These are phyloP conservation scores for Callosobruchus maculatus DNA, from an alignment of 2,888 invertebrate species.

Conservation along the genomic window DNA sequence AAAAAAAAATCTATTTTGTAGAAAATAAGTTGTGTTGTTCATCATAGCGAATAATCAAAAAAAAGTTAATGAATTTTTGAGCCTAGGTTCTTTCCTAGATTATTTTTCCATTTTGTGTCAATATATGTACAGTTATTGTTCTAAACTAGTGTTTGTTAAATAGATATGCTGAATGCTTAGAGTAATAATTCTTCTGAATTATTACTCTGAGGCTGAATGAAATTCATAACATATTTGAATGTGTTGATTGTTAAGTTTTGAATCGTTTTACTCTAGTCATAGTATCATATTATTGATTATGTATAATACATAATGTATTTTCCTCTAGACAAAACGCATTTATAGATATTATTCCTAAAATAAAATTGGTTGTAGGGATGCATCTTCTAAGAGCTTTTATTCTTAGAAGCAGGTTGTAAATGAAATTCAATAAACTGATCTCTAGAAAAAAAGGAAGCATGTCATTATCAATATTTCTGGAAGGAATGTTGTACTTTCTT, in stretches of 20 bases:
- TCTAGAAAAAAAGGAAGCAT: no score
- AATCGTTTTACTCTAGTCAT: not conserved
- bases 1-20: not conserved
- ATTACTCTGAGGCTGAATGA: no score
- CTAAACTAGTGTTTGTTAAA: not conserved
- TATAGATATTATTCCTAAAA: not conserved
- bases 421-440: no score
- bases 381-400: not conserved
- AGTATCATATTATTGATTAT: not conserved
- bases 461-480: no score
- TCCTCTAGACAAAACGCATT: no score
- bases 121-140: not conserved
- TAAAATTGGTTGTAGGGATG: not conserved
- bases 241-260: not conserved
- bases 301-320: no score
- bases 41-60: not conserved
- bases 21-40: not conserved
- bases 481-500: no score
- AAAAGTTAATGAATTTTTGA: not conserved
- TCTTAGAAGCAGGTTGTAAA: not conserved
- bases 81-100: not conserved
- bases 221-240: not conserved
- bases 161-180: not conserved
- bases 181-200: no score
- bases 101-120: not conserved